Evolutionary conservation across 2,797 vertebrate species (phyloP).

Genomic region (Poeciliopsis paucimaculata): DNA sequence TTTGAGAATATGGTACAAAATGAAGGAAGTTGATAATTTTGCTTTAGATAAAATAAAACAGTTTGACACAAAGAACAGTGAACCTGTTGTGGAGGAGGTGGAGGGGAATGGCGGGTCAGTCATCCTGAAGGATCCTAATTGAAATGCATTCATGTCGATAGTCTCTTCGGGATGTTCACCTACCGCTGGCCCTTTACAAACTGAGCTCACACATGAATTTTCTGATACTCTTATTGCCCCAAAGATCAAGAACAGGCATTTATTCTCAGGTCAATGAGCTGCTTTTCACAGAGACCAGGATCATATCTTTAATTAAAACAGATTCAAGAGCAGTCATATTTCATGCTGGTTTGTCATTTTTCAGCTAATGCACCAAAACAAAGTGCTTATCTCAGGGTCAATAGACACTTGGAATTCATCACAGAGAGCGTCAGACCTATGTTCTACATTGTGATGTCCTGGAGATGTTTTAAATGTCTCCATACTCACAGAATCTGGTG

Average conservation of each 20-base stretch:
- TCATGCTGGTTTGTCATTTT: constrained; percentile 6
- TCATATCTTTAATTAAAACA: constrained; percentile 10
- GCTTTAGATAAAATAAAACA: background rate
- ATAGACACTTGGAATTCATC: constrained; percentile 9
- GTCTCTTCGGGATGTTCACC: background rate
- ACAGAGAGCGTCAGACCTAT: background rate
- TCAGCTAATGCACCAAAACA: constrained; percentile 16
- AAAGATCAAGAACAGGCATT: constrained; percentile 6
- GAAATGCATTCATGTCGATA: background rate
- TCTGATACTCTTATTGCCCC: background rate
- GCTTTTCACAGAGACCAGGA: constrained; percentile 1
- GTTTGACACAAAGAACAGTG: background rate
- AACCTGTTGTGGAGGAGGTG: background rate
- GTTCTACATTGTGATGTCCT: constrained; percentile 6
- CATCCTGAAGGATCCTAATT: background rate
- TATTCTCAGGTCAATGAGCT: constrained; percentile 6
- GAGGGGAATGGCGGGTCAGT: background rate
- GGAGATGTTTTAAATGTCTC: background rate
- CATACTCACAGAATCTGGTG: background rate
- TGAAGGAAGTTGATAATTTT: background rate
- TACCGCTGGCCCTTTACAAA: background rate
- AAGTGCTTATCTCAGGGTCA: constrained; percentile 1
- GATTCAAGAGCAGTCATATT: constrained; percentile 1
- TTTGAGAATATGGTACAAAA: background rate
- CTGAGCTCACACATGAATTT: background rate